Conservation (phyloP, 2,888 invertebrate genomes). For the Diarsia rubi region DNA sequence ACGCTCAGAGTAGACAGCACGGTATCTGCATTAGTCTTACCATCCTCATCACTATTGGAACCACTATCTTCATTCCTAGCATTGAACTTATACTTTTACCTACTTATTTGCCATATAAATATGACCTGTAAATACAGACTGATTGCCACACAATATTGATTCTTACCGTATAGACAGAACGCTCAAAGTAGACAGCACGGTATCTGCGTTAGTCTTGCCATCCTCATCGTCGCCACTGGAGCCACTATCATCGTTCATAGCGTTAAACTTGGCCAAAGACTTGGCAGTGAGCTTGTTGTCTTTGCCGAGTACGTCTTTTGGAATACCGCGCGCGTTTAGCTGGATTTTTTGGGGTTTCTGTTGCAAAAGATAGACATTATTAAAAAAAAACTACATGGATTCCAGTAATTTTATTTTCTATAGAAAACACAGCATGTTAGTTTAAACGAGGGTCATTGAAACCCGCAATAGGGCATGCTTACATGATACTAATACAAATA, state of each 20-base stretch:
- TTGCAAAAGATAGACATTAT: not conserved
- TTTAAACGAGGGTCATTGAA: too few species aligned
- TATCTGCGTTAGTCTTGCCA: constrained; percentile 91
- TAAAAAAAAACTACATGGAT: not conserved
- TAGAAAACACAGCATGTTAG: too few species aligned
- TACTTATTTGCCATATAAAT: too few species aligned
- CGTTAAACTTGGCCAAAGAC: constrained; percentile 92
- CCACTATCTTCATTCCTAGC: constrained; percentile 1
- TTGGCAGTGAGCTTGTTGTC: constrained; percentile 93
- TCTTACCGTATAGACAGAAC: constrained; percentile 91
- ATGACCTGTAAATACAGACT: too few species aligned
- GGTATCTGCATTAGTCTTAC: constrained; percentile 91
- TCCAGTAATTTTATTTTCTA: not conserved
- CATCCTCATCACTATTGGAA: constrained; percentile 80
- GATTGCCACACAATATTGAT: constrained; percentile 1
- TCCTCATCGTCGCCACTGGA: constrained; percentile 81
- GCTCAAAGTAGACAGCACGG: constrained; percentile 93
- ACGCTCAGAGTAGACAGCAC: constrained; percentile 93
- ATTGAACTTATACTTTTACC: too few species aligned
- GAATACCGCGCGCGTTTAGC: constrained; percentile 94
- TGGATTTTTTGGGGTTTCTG: constrained; percentile 92
- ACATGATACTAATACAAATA: too few species aligned
- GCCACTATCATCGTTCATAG: constrained; percentile 72
- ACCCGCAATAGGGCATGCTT: too few species aligned
- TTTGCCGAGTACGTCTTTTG: constrained; percentile 92